These are phyloP conservation scores for Conchocele bisecta DNA, from an alignment of 2,888 invertebrate species.

Conservation along the genomic window DNA sequence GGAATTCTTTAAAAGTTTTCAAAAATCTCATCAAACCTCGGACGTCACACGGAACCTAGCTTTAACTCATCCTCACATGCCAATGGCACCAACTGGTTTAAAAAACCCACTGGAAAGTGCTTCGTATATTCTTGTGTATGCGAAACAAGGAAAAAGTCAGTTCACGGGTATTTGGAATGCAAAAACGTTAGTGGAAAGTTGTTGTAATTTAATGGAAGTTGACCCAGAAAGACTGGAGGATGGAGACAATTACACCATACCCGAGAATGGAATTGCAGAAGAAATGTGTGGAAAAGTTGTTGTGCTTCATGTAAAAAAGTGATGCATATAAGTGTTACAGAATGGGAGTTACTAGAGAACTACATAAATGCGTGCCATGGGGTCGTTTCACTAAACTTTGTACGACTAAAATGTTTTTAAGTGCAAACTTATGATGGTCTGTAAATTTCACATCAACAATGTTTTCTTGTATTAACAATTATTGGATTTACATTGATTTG, in stretches of 20 bases:
- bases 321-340: too few relatives aligned
- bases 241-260: constrained; percentile 62
- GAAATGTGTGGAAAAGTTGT: constrained; percentile 68
- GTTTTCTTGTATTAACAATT: too few relatives aligned
- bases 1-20: too few relatives aligned
- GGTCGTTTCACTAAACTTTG: too few relatives aligned
- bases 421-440: too few relatives aligned
- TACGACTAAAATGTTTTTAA: too few relatives aligned
- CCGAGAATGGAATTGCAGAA: constrained; percentile 63
- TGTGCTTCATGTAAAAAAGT: constrained; percentile 46
- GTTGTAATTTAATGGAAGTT: constrained; percentile 66
- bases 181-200: constrained; percentile 67
- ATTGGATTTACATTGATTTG: too few relatives aligned
- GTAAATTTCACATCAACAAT: too few relatives aligned
- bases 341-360: too few relatives aligned
- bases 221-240: constrained; percentile 58
- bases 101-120: constrained; percentile 54
- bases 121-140: constrained; percentile 63
- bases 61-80: neutral
- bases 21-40: neutral
- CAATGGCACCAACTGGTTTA: neutral
- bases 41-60: neutral
- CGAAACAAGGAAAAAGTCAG: constrained; percentile 73
- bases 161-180: constrained; percentile 68
- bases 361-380: too few relatives aligned